A percentile compares a stretch with the other conserved stretches of the same genome.
Conservation (phyloP, 2,113 vertebrate genomes). For the Rattus norvegicus region DNA sequence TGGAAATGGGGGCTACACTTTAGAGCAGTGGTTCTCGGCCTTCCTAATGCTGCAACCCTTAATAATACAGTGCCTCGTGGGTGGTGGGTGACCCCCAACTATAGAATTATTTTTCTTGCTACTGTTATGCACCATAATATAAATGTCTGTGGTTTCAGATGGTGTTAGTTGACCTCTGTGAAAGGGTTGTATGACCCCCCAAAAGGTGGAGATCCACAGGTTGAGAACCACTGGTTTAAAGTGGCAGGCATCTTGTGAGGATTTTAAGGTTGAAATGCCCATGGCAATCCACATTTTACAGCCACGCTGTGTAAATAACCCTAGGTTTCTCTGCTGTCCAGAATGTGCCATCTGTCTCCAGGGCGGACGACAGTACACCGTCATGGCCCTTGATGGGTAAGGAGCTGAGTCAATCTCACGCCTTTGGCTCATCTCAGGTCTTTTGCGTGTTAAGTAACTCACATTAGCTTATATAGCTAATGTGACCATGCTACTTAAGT, state of each 20-base stretch:
- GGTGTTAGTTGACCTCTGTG: neutral
- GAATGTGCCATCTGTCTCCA: neutral
- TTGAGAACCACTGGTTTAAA: conserved; percentile 63
- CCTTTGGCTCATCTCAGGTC: neutral
- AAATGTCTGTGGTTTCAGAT: neutral
- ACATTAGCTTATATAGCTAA: conserved; percentile 45
- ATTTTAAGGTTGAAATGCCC: conserved; percentile 74
- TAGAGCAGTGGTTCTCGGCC: conserved; percentile 40
- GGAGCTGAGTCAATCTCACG: neutral
- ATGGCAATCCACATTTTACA: conserved; percentile 20
- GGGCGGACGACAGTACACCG: neutral
- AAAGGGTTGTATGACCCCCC: neutral
- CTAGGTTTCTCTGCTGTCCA: neutral
- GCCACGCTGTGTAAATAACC: neutral
- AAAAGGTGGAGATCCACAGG: neutral
- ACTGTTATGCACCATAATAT: neutral
- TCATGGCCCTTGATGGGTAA: neutral
- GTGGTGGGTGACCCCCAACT: neutral
- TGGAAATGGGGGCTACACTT: conserved; percentile 77
- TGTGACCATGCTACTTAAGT: conserved; percentile 60
- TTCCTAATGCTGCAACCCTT: neutral
- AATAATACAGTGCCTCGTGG: neutral
- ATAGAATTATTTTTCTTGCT: neutral
- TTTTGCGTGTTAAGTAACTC: neutral
- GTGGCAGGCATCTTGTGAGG: conserved; percentile 65